Base-by-base conservation (phyloP, 2,797 vertebrate genomes). In the Morelia viridis region DNA sequence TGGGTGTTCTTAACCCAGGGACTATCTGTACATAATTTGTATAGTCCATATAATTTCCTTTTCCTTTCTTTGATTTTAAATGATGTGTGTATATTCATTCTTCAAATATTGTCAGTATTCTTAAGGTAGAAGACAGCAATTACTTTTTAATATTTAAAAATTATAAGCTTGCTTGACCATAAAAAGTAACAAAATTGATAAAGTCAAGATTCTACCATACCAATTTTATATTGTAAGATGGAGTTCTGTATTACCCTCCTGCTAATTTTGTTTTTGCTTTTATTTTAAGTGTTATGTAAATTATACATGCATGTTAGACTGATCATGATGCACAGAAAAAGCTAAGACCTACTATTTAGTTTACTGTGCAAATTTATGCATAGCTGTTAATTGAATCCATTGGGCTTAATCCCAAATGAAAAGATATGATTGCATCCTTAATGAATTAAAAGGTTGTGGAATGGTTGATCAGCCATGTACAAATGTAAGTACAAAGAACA, bases 401-500 rank as follows among this genome's bases (percentile, higher is more conserved):
- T 58, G 84, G 53, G 28, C 28, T 57, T 85, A 57, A 26, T 85
- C 84, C 57, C 56, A 57, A 31, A 57, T 57, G n/a, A 85, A 57
- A 31, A 57, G 53, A 26, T n/a, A 85, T 31, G 56, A 85, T 85
- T 57, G 15, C 56, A 85, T 15, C 87, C 93, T 95, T 95, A 94
- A 93, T 68, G 76, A 62, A 90, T 86, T 89, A 92, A 94, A 94
- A 94, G 58, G 91, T 88, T 71, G 93, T 89, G 93, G 91, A 93
- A 93, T 84, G 89, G 19, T 84, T 94, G 90, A 94, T 94, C 87
- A 94, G 60, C 92, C 0, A 85, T 94, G 85, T 91, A 93, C 93
- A 96, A 95, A 95, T 46, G 93, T 93, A 94, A 95, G 93, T 93
- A 89, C 89, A 92, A 94, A 94, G 93, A 96, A 92, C 85, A 93